Evolutionary conservation across 2,888 invertebrate species (phyloP).

Genomic region (Himalopsyche tibetana): DNA sequence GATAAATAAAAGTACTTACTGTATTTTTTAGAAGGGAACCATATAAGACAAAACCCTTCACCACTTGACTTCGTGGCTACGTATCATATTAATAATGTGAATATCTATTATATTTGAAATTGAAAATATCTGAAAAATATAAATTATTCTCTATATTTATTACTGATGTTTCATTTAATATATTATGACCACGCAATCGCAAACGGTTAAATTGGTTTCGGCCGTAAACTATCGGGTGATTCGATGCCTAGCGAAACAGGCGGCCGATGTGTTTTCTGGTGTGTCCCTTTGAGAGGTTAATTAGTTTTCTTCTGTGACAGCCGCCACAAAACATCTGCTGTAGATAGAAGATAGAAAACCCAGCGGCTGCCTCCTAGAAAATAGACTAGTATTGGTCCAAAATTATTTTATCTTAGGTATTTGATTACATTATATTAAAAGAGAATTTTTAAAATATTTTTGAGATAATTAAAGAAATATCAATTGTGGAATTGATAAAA

Average conservation of each 20-base stretch:
- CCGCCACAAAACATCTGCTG: slow-evolving; percentile 62
- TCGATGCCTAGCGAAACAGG: not conserved
- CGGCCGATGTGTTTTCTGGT: slow-evolving; percentile 48
- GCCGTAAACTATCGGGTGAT: slow-evolving; percentile 46
- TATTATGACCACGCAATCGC: slow-evolving; percentile 11
- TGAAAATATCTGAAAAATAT: too few relatives aligned
- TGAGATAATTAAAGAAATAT: too few relatives aligned
- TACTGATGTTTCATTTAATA: not conserved
- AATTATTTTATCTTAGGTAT: not conserved
- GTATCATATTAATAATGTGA: too few relatives aligned
- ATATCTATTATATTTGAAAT: too few relatives aligned
- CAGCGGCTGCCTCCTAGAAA: slow-evolving; percentile 12
- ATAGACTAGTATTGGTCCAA: not conserved
- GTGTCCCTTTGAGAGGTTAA: slow-evolving; percentile 56
- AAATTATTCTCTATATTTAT: too few relatives aligned
- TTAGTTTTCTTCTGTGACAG: slow-evolving; percentile 62
- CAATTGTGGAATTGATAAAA: too few relatives aligned
- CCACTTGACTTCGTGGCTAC: too few relatives aligned
- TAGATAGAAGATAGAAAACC: slow-evolving; percentile 51
- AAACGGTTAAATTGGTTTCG: slow-evolving; percentile 43
- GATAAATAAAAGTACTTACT: too few relatives aligned
- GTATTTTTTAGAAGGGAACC: too few relatives aligned
- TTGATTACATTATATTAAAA: not conserved
- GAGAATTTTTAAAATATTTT: too few relatives aligned
- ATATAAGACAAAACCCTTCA: too few relatives aligned